These are phyloP conservation scores for Drosophila prolongata DNA, from an alignment of 2,888 invertebrate species.

Conservation along the genomic window DNA sequence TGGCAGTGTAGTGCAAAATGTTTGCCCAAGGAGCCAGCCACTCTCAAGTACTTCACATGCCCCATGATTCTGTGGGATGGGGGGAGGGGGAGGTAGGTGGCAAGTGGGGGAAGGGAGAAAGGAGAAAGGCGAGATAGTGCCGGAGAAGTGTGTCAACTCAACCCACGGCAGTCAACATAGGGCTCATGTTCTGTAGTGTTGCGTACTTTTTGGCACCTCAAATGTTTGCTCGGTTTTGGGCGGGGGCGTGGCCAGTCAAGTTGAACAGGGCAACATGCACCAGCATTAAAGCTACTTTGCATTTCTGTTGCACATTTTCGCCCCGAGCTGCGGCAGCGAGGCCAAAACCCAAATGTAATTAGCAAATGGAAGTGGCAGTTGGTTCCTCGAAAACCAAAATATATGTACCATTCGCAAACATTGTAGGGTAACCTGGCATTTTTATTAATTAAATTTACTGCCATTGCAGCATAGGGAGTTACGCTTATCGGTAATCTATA, in stretches of 20 bases:
- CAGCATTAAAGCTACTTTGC: conserved; percentile 52
- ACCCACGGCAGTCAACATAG: conserved; percentile 48
- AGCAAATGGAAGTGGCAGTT: conserved; percentile 48
- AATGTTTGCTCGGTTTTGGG: conserved; percentile 47
- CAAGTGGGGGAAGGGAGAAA: neutral
- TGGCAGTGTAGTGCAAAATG: conserved; percentile 50
- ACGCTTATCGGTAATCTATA: too few relatives aligned
- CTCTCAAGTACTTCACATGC: conserved; percentile 55
- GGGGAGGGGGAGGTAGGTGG: neutral
- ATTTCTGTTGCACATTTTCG: conserved; percentile 63
- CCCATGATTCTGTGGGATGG: conserved; percentile 22
- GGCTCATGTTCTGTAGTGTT: conserved; percentile 36
- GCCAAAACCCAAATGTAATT: conserved; percentile 61
- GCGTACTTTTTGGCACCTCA: conserved; percentile 56
- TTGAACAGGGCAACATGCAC: conserved; percentile 1
- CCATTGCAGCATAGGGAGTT: too few relatives aligned
- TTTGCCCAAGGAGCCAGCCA: conserved; percentile 54
- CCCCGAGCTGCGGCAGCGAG: conserved; percentile 31
- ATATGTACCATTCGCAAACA: conserved; percentile 4
- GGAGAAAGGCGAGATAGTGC: conserved; percentile 10
- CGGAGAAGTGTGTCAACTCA: conserved; percentile 62
- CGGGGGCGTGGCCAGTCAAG: conserved; percentile 10
- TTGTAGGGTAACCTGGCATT: neutral
- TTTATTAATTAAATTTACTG: neutral
- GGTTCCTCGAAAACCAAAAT: conserved; percentile 8